These are phyloP conservation scores for Astropecten irregularis DNA, from an alignment of 53 echinoderm and acorn worm genomes.

Conservation along the genomic window DNA sequence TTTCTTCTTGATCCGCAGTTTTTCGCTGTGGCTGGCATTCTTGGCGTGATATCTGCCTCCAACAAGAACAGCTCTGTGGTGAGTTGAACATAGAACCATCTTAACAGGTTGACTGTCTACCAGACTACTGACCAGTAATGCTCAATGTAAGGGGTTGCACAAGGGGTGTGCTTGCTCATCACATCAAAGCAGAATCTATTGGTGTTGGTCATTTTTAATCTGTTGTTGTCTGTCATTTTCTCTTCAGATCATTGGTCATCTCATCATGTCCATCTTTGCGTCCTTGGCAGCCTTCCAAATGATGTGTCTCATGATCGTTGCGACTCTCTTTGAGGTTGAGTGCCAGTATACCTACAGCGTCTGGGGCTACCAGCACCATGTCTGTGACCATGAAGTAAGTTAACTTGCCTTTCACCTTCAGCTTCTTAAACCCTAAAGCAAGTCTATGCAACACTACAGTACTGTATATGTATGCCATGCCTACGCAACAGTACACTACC, in stretches of 20 bases:
- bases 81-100: neutral
- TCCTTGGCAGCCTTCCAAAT: constrained; percentile 42
- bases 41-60: constrained; percentile 12
- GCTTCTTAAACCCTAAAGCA: no score
- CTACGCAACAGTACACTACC: no score
- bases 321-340: neutral
- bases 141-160: no score
- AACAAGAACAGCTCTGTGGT: constrained; percentile 35
- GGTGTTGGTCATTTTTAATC: no score
- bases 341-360: neutral
- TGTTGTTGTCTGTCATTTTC: no score
- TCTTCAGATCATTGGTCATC: constrained; percentile 23
- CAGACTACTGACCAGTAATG: no score
- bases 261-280: constrained; percentile 58
- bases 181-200: no score
- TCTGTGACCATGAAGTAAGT: neutral
- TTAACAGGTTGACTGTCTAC: neutral
- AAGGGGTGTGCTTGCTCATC: no score
- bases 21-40: constrained; percentile 40
- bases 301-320: constrained; percentile 27
- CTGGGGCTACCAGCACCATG: neutral
- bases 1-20: neutral
- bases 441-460: no score
- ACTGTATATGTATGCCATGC: no score
- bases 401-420: no score